These are phyloP conservation scores for Leucosticte australis DNA, from an alignment of 2,113 vertebrate genomes.

Conservation along the genomic window DNA sequence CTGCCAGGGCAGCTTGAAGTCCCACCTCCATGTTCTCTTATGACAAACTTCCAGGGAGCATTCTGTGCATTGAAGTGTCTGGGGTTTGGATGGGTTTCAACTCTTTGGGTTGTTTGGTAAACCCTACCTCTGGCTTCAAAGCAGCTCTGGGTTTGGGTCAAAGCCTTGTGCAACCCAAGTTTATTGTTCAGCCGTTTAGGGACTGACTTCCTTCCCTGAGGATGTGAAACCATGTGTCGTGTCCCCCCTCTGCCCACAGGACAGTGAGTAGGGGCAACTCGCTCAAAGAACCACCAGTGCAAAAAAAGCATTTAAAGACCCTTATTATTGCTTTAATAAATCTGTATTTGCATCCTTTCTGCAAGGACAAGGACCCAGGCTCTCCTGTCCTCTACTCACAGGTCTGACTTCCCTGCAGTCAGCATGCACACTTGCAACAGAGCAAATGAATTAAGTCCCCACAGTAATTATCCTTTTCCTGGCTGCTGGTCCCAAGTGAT, in stretches of 20 bases:
- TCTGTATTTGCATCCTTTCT: conserved; percentile 20
- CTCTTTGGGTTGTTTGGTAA: background rate
- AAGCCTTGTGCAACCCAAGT: background rate
- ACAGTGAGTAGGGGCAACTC: background rate
- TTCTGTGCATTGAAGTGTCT: background rate
- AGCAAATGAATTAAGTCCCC: conserved; percentile 22
- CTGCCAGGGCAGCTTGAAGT: background rate
- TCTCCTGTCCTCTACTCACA: background rate
- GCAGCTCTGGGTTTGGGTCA: background rate
- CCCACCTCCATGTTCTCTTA: background rate
- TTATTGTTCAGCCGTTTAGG: background rate
- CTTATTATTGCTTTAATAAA: conserved; percentile 74
- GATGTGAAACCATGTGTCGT: accelerated
- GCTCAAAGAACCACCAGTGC: conserved; percentile 41
- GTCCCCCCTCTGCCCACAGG: background rate
- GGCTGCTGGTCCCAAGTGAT: background rate
- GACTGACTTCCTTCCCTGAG: background rate
- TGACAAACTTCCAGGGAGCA: background rate
- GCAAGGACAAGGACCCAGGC: background rate
- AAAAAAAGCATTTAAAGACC: conserved; percentile 50
- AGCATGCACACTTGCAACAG: background rate
- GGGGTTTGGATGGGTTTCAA: background rate
- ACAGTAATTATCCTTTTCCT: background rate
- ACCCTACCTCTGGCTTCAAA: background rate
- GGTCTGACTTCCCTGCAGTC: conserved; percentile 33